phyloP scores from a whole-genome alignment of 2,113 vertebrate genomes.

The Deroptyus accipitrinus region DNA sequence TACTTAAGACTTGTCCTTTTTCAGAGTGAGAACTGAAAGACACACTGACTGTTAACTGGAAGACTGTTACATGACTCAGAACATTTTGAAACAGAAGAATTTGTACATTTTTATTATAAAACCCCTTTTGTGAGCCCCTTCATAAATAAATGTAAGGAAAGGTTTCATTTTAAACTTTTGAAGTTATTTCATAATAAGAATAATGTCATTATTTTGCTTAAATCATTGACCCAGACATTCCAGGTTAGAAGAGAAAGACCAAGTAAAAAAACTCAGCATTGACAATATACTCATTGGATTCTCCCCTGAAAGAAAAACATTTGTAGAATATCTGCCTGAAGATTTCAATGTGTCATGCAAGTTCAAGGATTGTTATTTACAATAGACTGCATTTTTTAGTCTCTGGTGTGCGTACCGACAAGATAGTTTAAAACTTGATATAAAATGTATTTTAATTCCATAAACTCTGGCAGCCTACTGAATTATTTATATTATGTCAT shows the following conservation, averaged over 20 bases:
- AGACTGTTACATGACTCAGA: background rate
- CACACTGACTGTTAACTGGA: background rate
- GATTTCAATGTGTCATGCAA: background rate
- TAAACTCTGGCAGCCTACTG: background rate
- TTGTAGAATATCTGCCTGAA: background rate
- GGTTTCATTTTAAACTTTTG: background rate
- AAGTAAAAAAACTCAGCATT: background rate
- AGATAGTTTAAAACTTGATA: background rate
- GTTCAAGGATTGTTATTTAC: background rate
- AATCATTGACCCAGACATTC: background rate
- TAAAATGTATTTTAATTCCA: slow-evolving; percentile 31
- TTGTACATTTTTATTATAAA: background rate
- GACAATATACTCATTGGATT: background rate
- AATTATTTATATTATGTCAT: slow-evolving; percentile 42
- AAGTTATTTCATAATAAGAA: background rate
- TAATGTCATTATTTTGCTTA: background rate
- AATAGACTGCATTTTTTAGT: background rate
- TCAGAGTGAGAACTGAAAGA: background rate
- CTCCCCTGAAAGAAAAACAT: background rate
- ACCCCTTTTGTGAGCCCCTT: background rate
- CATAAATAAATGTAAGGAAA: background rate
- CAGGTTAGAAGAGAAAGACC: background rate
- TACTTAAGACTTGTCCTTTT: background rate
- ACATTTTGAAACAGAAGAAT: background rate
- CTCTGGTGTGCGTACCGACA: background rate